These are phyloP conservation scores for Microctonus brassicae DNA, from an alignment of 2,888 invertebrate species.

Conservation along the genomic window DNA sequence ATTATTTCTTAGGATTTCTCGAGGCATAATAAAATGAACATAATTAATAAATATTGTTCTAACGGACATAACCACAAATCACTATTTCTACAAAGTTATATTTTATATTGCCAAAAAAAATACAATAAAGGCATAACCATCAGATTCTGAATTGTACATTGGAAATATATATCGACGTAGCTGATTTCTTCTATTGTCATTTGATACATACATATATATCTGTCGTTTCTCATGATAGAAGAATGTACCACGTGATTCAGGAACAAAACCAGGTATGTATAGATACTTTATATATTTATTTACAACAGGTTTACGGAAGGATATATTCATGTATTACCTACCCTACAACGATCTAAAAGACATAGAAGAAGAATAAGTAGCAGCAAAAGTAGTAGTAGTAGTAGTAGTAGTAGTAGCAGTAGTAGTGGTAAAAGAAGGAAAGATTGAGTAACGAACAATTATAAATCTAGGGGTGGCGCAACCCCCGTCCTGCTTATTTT, in stretches of 20 bases:
- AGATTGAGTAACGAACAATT: conserved; percentile 41
- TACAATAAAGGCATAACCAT: background rate
- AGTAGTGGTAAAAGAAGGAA: conserved; percentile 29
- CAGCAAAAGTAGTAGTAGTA: conserved; percentile 5
- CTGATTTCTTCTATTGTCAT: conserved; percentile 29
- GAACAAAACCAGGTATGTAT: conserved; percentile 16
- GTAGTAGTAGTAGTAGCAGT: conserved; percentile 7
- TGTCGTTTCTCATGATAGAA: background rate
- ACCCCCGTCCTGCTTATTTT: conserved; percentile 23
- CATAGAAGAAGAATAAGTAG: conserved; percentile 24
- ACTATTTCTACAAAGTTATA: background rate
- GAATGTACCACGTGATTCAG: background rate
- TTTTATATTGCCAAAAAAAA: background rate
- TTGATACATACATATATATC: conserved; percentile 29
- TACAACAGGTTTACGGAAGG: conserved; percentile 24
- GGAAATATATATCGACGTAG: background rate
- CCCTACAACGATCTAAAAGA: background rate
- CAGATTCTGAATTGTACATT: background rate
- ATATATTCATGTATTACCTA: conserved; percentile 12
- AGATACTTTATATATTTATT: conserved; percentile 27
- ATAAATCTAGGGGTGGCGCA: conserved; percentile 34
- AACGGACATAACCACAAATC: background rate
- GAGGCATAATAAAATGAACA: background rate
- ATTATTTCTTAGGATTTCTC: background rate
- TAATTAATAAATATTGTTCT: background rate